These are phyloP conservation scores for Gymnorhina tibicen DNA, from an alignment of 2,113 vertebrate species.

Conservation along the genomic window DNA sequence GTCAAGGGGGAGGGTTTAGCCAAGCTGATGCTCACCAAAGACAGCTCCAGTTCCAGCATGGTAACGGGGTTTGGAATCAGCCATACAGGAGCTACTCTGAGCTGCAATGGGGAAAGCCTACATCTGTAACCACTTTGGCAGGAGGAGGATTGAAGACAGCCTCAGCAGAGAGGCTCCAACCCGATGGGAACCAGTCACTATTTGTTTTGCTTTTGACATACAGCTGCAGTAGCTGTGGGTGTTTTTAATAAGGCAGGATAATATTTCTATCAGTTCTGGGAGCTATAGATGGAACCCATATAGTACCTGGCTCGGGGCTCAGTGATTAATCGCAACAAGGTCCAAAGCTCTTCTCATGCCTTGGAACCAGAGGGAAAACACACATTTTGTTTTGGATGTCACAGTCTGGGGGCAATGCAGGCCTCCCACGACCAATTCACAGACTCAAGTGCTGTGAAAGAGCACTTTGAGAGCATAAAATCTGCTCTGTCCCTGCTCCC, in stretches of 20 bases:
- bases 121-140: slow-evolving; percentile 21
- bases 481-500: background rate
- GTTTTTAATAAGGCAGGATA: slow-evolving; percentile 44
- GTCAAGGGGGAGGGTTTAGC: background rate
- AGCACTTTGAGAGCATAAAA: background rate
- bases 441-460: background rate
- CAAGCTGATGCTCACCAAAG: background rate
- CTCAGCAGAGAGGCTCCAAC: background rate
- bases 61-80: background rate
- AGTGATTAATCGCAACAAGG: slow-evolving; percentile 19
- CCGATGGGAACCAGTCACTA: background rate
- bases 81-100: background rate
- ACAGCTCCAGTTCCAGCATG: accelerated
- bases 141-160: slow-evolving; percentile 9
- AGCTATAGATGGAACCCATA: slow-evolving; percentile 36
- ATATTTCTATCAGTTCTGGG: slow-evolving; percentile 54
- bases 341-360: slow-evolving; percentile 21
- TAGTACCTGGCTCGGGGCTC: slow-evolving; percentile 8
- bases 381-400: background rate
- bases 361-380: background rate
- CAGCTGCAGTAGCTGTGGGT: slow-evolving; percentile 54
- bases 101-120: background rate
- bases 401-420: background rate
- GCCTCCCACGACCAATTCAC: background rate
- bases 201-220: slow-evolving; percentile 36